Percentiles rank a stretch among this genome's conserved stretches.
phyloP scores from a whole-genome alignment of 2,113 vertebrate genomes.

The Gallinago jamesoni region DNA sequence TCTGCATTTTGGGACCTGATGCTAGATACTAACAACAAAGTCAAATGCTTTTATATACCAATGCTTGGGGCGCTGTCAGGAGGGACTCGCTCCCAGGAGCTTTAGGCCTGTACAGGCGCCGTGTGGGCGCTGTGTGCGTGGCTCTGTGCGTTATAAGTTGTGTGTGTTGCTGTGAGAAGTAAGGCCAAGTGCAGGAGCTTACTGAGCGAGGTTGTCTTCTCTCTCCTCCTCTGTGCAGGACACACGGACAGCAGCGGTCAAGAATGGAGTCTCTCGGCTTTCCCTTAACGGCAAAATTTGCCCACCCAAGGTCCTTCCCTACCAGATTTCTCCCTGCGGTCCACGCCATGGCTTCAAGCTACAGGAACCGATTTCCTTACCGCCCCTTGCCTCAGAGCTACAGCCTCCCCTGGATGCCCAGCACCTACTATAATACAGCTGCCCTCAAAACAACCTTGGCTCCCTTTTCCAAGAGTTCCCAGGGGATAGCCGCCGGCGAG shows the following conservation, averaged over 20 bases:
- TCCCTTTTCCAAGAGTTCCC: conserved; percentile 67
- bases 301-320: conserved; percentile 77
- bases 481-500: conserved; percentile 75
- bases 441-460: conserved; percentile 69
- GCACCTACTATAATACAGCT: conserved; percentile 78
- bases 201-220: neutral
- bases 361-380: conserved; percentile 75
- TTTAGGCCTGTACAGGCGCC: neutral
- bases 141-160: neutral
- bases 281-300: conserved; percentile 77
- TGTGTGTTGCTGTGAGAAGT: neutral
- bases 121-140: neutral
- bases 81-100: neutral
- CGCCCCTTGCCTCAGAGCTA: conserved; percentile 70
- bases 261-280: conserved; percentile 85
- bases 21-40: neutral
- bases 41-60: neutral
- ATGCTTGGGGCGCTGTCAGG: neutral
- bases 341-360: conserved; percentile 83
- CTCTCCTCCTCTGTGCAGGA: conserved; percentile 5
- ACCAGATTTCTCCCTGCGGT: conserved; percentile 86
- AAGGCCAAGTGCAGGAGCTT: neutral
- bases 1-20: neutral
- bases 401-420: conserved; percentile 84
- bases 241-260: neutral